Base-by-base conservation (phyloP, 2,888 invertebrate species). In the Dugesia japonica region DNA sequence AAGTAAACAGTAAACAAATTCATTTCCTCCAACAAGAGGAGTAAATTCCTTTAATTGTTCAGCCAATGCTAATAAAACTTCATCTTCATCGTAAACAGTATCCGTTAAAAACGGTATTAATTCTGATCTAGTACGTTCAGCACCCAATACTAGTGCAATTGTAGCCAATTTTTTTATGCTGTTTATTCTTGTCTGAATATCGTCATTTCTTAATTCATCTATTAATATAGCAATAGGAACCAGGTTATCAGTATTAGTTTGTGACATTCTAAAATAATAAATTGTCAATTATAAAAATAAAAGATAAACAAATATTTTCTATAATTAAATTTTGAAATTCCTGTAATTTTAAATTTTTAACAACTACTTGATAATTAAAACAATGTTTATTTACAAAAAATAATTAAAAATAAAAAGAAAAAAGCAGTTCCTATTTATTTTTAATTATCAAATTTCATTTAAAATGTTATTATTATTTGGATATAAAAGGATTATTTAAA, bases 31-130 rank as follows among this genome's bases (percentile, higher is more conserved):
- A 76, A 99, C 95, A 78, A 98, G 87, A 0, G 87, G 90, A 79
- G 94, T 94, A 85, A 99, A 98, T 82, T 89, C 98, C 82, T 98
- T 98, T 79, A 99, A 88, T 85, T 99, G 98, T 85, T 98, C 97
- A 26, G 98, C 98, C 79, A 99, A 87, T 0, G 97, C 98, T 81
- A 98, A 86, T 23, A 99, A 87, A 13, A 99, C 98, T 87, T 99
- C 98, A 86, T 99, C 98, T 86, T 99, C 98, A 87, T 99, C 98
- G 84, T 98, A 99, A 82, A 99, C 97, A 0, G 98, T 97, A 85
- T 99, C 98, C 79, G 87, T 86, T 26, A 87, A 81, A 87, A 99
- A 98, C n/a, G 97, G 98, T 82, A 98, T 94, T 79, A 98, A 88
- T 85, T 98, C 98, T 75, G 90, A 89, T 79, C 91, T 87, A 33